Percentiles rank a stretch among this genome's conserved stretches.
Evolutionary conservation across 2,113 vertebrate species (phyloP).

Genomic region (Leptosomus discolor): DNA sequence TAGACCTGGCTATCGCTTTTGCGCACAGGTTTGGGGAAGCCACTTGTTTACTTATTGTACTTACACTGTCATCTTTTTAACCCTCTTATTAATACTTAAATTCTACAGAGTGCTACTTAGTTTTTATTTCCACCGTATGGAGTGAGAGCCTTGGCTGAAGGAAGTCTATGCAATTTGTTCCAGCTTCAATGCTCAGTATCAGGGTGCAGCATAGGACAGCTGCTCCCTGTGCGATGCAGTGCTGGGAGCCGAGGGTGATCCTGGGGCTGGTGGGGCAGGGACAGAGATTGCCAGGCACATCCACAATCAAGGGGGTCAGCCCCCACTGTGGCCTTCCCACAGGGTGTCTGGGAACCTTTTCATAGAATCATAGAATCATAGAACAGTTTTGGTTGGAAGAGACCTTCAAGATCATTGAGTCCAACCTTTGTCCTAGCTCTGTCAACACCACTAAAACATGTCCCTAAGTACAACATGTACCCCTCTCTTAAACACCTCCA

Average conservation of each 20-base stretch:
- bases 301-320: neutral
- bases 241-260: neutral
- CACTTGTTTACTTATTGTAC: neutral
- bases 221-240: neutral
- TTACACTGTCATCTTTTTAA: neutral
- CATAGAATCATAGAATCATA: no score
- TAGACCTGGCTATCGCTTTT: neutral
- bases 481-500: no score
- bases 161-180: neutral
- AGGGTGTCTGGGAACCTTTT: neutral
- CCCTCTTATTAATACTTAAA: neutral
- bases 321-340: neutral
- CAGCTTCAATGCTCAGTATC: neutral
- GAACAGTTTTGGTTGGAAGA: no score
- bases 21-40: neutral
- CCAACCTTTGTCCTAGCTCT: no score
- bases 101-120: neutral
- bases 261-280: neutral
- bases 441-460: no score
- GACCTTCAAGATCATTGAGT: no score
- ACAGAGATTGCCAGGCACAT: neutral
- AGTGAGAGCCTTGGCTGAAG: neutral
- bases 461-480: no score
- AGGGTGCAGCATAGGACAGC: rapidly evolving
- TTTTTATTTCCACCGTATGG: neutral